Evolutionary conservation across 2,888 invertebrate genomes (phyloP), one percentile per base, ranked within the genome.

Genomic region (Volucella zonaria): DNA sequence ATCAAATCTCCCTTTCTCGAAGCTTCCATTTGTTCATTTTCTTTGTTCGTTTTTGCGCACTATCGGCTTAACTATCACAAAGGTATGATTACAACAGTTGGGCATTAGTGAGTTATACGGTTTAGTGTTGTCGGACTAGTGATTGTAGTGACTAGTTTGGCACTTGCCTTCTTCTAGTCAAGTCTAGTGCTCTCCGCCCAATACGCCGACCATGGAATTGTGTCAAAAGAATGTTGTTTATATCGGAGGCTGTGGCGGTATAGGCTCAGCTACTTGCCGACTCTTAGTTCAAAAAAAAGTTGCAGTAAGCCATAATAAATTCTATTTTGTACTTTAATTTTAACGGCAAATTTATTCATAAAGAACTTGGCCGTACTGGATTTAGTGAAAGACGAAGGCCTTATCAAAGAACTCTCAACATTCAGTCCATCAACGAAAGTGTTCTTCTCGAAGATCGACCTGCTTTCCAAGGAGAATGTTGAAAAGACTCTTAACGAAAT

Each of bases 151-250:
- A 23, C 1, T 3, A 23, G 23, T 23, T 23, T 23, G 23, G 3
- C 23, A 23, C 23, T 23, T 23, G 23, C 23, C 23, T 23, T 23
- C 23, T 23, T 23, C 23, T 23, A 23, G 23, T 23, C 23, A 23
- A 23, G 23, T 23, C 3, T 23, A 23, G 23, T 23, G 1, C 23
- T 2, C 23, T 23, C 23, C 23, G 23, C n/a, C n/a, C n/a, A n/a
- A n/a, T n/a, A 31, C 31, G 18, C 10, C 9, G 42, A 18, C 10
- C 23, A 75, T 80, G 79, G 88, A 91, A 80, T 88, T 89, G 82
- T 88, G 86, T 6, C 87, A 87, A 56, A 91, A 91, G 81, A 90
- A 91, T 87, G 88, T 91, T 47, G 89, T 91, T 43, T 91, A 88
- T 49, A 88, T 88, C 14, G 89, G 91, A 12, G 88, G 90, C 56